Conservation (phyloP, 2,797 vertebrate species). For the Petrocephalus sullivani region DNA sequence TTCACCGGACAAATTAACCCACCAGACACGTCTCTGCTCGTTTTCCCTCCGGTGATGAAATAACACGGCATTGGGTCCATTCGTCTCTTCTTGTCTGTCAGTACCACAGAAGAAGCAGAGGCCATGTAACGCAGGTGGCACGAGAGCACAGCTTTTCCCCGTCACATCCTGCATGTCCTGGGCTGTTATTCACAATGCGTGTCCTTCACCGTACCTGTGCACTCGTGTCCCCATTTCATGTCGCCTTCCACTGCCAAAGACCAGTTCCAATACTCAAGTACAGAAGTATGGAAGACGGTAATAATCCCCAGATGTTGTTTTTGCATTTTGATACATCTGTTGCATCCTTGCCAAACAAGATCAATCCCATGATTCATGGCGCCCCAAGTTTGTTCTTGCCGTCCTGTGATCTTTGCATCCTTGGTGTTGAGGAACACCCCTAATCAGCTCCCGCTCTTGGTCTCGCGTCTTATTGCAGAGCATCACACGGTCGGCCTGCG, state of each 20-base stretch:
- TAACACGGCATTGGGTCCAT: background rate
- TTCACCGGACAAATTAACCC: background rate
- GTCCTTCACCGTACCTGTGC: background rate
- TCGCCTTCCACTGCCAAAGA: background rate
- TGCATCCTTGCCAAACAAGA: background rate
- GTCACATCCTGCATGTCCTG: background rate
- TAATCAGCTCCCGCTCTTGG: background rate
- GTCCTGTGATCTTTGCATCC: too few species aligned
- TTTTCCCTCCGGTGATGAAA: background rate
- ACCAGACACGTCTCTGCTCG: background rate
- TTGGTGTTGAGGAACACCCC: background rate
- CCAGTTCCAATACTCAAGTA: background rate
- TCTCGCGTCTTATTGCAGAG: background rate
- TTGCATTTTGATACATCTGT: background rate
- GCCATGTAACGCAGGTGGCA: background rate
- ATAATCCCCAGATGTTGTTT: background rate
- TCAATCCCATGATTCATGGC: background rate
- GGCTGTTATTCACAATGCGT: background rate
- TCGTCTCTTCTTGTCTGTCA: background rate
- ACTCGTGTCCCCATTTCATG: background rate
- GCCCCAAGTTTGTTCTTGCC: background rate
- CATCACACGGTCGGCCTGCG: background rate
- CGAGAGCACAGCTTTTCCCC: background rate
- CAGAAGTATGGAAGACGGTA: background rate
- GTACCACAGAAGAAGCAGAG: background rate